These are phyloP conservation scores for Lapara coniferarum DNA, from an alignment of 2,888 invertebrate genomes.

Conservation along the genomic window DNA sequence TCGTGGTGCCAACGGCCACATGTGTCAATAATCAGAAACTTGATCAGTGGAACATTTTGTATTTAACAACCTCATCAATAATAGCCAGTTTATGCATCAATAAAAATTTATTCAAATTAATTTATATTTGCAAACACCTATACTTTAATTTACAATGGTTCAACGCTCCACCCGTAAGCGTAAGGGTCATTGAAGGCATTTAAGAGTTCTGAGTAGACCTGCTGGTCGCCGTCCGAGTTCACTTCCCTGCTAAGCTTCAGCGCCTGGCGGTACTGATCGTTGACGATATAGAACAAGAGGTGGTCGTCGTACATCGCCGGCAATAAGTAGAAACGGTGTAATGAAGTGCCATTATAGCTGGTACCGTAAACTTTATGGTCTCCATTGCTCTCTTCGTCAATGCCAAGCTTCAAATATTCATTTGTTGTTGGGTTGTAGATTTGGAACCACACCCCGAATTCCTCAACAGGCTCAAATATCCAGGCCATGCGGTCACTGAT, in stretches of 20 bases:
- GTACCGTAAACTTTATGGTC: constrained; percentile 15
- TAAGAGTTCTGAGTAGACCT: not conserved
- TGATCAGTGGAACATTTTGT: no score
- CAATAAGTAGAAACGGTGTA: constrained; percentile 20
- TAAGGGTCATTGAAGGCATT: not conserved
- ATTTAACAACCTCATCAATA: no score
- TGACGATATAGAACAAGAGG: constrained; percentile 22
- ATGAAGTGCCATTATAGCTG: not conserved
- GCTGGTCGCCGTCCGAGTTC: constrained; percentile 10
- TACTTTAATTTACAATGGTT: constrained; percentile 10
- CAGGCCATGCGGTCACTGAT: not conserved
- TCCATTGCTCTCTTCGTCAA: not conserved
- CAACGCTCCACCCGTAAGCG: constrained; percentile 20
- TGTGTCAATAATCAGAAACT: no score
- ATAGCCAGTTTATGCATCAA: no score
- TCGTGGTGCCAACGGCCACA: no score
- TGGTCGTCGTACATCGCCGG: constrained; percentile 10
- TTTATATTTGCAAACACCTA: not conserved
- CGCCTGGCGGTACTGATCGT: constrained; percentile 11
- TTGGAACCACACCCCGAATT: constrained; percentile 17
- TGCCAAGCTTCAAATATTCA: constrained; percentile 19
- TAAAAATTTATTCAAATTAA: no score
- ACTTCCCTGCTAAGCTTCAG: constrained; percentile 10
- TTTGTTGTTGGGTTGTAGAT: not conserved
- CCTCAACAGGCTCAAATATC: not conserved